Base-by-base conservation (phyloP, 2,797 vertebrate genomes). In the Gouania willdenowi region DNA sequence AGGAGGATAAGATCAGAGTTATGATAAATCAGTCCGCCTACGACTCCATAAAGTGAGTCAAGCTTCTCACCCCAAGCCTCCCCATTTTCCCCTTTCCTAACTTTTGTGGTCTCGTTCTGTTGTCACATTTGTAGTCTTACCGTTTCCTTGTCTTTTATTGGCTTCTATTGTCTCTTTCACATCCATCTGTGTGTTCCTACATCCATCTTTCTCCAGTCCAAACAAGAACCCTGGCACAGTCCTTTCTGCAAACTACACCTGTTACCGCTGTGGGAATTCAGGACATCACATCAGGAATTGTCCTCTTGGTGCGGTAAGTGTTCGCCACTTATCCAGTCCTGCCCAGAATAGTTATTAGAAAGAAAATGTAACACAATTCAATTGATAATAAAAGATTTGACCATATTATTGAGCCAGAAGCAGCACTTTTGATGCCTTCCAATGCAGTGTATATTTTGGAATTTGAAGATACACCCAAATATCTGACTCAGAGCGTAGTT, bases 211-310 rank as follows among this genome's bases (percentile, higher is more conserved):
- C n/a, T 63, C 5, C 48, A 98, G 96, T 82, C 93, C 97, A 63
- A 97, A 91, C 69, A 95, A 94, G 85, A 96, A 93, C 50, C 85
- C 87, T 1, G 89, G 89, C 6, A 86, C 90, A 0, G 89, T 82
- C 26, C 94, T 94, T 36, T 94, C 94, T 28, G 89, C 92, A 0
- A 92, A 93, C 1, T 98, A 99, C 8, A 94, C 91, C 3, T 99
- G 97, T 62, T 97, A 91, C 44, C 94, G 95, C 55, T 99, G 96
- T 66, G 92, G 93, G 41, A 94, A 92, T 62, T 88, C 87, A 11
- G 96, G 95, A 43, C 96, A 98, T 78, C 97, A 98, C 67, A 97
- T 98, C 77, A 92, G 92, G 79, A 95, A 95, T 81, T 98, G 96
- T 62, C 94, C 96, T 16, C 89, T 85, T 5, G 93, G 88, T 9